Percentiles rank a stretch among this genome's conserved stretches.
Evolutionary conservation across 2,797 vertebrate genomes (phyloP).

Genomic region (Botia kubotai): DNA sequence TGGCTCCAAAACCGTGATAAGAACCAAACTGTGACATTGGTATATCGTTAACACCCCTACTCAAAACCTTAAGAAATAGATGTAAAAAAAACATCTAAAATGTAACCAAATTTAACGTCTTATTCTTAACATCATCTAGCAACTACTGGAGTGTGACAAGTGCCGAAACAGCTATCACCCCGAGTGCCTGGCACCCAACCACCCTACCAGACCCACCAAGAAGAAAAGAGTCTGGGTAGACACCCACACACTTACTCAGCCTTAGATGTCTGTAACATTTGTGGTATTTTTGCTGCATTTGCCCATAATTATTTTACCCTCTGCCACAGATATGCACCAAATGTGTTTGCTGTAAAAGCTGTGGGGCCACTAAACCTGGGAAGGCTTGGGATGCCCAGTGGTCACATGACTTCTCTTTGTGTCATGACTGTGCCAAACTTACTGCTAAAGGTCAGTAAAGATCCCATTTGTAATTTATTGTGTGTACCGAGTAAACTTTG

Average conservation of each 20-base stretch:
- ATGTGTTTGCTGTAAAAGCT: constrained; percentile 97
- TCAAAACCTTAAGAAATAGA: background rate
- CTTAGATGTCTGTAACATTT: constrained; percentile 7
- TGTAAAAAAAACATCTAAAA: background rate
- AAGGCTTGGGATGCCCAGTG: constrained; percentile 97
- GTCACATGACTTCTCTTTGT: constrained; percentile 99
- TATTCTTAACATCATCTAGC: constrained; percentile 69
- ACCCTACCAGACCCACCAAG: constrained; percentile 97
- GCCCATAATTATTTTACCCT: constrained; percentile 20
- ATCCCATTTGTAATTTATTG: background rate
- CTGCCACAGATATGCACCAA: constrained; percentile 91
- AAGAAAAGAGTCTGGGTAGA: constrained; percentile 98
- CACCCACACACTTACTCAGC: background rate
- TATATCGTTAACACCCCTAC: too few relatives aligned
- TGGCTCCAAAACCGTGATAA: too few relatives aligned
- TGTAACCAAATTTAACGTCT: background rate
- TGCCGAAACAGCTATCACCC: constrained; percentile 99
- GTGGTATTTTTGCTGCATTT: background rate
- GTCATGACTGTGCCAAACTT: constrained; percentile 98
- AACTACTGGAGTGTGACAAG: constrained; percentile 98
- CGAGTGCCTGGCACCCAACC: constrained; percentile 99
- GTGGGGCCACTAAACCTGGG: constrained; percentile 94
- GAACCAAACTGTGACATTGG: too few relatives aligned
- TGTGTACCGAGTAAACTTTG: background rate
- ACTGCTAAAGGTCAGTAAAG: constrained; percentile 90